phyloP scores from a whole-genome alignment of 2,113 vertebrate genomes.

The Holacanthus passer region DNA sequence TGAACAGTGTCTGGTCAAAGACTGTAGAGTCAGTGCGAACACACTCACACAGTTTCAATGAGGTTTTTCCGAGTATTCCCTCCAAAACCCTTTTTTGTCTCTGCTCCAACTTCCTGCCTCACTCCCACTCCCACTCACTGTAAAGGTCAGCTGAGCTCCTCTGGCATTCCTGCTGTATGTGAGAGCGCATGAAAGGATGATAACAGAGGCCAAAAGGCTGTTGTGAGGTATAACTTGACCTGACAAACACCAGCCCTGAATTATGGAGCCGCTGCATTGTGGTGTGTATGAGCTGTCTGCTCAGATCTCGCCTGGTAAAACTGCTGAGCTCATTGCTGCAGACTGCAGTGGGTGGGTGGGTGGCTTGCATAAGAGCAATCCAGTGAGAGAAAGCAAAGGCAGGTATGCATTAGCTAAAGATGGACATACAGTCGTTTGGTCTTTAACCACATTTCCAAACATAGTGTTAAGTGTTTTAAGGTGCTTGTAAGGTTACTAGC shows the following conservation, averaged over 20 bases:
- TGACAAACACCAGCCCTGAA: constrained; percentile 29
- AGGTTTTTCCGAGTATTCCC: constrained; percentile 29
- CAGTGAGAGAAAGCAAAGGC: constrained; percentile 13
- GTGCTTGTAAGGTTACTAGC: background rate
- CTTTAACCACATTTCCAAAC: background rate
- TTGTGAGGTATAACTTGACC: constrained; percentile 24
- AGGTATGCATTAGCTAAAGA: background rate
- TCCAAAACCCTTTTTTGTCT: constrained; percentile 36
- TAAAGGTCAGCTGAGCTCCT: constrained; percentile 56
- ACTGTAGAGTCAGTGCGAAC: background rate
- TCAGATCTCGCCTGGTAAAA: constrained; percentile 41
- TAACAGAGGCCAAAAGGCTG: background rate
- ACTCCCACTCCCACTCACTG: constrained; percentile 16
- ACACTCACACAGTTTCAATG: background rate
- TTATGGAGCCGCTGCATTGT: constrained; percentile 21
- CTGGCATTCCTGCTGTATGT: constrained; percentile 32
- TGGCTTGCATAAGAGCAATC: constrained; percentile 34
- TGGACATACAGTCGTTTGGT: background rate
- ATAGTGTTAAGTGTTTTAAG: background rate
- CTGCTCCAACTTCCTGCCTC: constrained; percentile 29
- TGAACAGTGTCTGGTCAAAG: background rate
- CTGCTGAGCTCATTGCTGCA: constrained; percentile 56
- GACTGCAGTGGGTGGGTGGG: constrained; percentile 61
- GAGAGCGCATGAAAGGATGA: background rate
- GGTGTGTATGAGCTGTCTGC: constrained; percentile 20